Conservation (phyloP, 1,140 invertebrate genomes). For the Nautilus pompilius region DNA sequence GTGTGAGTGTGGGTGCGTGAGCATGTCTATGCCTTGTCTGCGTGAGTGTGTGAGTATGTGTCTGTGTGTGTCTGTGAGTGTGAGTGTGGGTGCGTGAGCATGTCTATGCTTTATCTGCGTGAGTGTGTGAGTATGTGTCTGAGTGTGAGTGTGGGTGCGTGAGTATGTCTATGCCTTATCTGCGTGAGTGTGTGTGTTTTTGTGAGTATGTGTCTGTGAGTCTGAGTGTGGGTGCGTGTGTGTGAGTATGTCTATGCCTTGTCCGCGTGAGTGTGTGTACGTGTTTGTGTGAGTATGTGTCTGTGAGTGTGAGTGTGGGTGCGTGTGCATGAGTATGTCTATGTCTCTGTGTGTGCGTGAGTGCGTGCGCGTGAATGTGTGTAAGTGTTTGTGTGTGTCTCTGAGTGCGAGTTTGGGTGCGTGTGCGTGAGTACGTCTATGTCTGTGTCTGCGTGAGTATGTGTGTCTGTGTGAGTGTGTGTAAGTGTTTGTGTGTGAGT, state of each 20-base stretch:
- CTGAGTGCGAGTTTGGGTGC: neutral
- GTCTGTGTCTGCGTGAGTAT: neutral
- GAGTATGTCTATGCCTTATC: neutral
- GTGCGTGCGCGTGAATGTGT: neutral
- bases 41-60: neutral
- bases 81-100: neutral
- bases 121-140: neutral
- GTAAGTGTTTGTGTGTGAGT: neutral
- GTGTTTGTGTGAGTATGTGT: neutral
- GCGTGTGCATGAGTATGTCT: neutral
- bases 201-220: neutral
- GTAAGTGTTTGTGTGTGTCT: neutral
- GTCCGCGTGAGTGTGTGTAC: neutral
- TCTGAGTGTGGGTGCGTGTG: conserved; percentile 4
- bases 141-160: neutral
- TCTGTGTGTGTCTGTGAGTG: neutral
- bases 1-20: neutral
- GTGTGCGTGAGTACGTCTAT: neutral
- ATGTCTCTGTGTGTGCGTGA: neutral
- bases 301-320: neutral
- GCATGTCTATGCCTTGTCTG: neutral
- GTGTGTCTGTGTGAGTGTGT: neutral
- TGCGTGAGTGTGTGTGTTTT: neutral
- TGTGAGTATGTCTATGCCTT: neutral
- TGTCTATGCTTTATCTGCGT: neutral